Percentiles rank a stretch among this genome's conserved stretches.
Conservation (phyloP, 2,113 vertebrate genomes). For the Larimichthys crocea region DNA sequence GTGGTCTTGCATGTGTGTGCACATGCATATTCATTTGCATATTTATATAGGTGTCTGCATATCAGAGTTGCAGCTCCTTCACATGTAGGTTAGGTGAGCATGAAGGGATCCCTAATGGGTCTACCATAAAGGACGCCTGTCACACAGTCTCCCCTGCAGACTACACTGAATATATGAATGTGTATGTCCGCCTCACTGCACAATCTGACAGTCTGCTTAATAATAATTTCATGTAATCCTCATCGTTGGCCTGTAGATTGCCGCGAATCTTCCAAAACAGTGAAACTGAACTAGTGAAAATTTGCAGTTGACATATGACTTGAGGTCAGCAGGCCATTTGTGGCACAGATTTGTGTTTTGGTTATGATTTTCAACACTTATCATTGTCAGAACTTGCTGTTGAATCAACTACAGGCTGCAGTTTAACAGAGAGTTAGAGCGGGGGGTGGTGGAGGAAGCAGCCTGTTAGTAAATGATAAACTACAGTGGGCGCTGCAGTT, state of each 20-base stretch:
- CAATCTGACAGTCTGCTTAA: not conserved
- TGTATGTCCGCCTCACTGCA: not conserved
- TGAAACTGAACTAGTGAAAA: not conserved
- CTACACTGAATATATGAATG: not conserved
- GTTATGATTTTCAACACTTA: not conserved
- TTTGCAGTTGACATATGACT: not conserved
- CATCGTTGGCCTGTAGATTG: not conserved
- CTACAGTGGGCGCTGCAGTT: not conserved
- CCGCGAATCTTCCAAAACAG: not conserved
- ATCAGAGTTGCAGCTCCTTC: conserved; percentile 1
- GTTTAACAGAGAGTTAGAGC: not conserved
- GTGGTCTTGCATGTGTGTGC: not conserved
- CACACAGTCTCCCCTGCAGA: not conserved
- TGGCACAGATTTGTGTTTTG: not conserved
- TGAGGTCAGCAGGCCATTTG: not conserved
- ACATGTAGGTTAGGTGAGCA: not conserved
- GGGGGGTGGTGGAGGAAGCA: not conserved
- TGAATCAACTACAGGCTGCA: not conserved
- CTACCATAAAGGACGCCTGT: conserved; percentile 10
- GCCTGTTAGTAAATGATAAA: not conserved
- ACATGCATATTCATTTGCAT: conserved; percentile 31
- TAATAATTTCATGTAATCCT: conserved; percentile 37
- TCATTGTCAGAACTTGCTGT: not conserved
- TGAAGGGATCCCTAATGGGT: not conserved
- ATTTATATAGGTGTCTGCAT: conserved; percentile 12